Percentiles rank a stretch among this genome's conserved stretches.
Conservation (phyloP, 2,888 invertebrate genomes). For the Nomada goodeniana region DNA sequence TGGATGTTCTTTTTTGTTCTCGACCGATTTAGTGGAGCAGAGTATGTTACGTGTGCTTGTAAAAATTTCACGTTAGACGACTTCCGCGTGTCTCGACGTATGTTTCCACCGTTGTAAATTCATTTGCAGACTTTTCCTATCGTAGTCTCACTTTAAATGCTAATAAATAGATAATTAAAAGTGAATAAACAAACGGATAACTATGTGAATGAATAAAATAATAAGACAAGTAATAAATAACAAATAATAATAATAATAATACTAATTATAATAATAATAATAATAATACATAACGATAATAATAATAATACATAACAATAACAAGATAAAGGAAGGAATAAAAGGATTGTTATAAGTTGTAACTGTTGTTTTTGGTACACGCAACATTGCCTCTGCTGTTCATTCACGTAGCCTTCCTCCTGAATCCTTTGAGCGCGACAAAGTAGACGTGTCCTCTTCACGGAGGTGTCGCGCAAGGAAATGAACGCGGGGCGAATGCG, state of each 20-base stretch:
- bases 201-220: slow-evolving; percentile 42
- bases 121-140: slow-evolving; percentile 57
- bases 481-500: too few species aligned
- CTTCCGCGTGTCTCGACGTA: slow-evolving; percentile 33
- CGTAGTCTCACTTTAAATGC: slow-evolving; percentile 58
- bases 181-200: slow-evolving; percentile 34
- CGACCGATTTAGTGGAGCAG: slow-evolving; percentile 17
- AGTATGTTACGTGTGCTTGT: slow-evolving; percentile 35
- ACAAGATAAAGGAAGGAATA: slow-evolving; percentile 39
- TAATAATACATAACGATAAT: slow-evolving; percentile 36
- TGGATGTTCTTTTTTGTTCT: slow-evolving; percentile 20
- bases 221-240: slow-evolving; percentile 48
- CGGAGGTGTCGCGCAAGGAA: not conserved
- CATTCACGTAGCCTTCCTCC: slow-evolving; percentile 61
- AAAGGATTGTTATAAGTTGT: slow-evolving; percentile 74
- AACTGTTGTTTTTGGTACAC: slow-evolving; percentile 73
- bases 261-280: slow-evolving; percentile 21
- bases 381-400: slow-evolving; percentile 53
- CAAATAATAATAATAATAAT: slow-evolving; percentile 52
- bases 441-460: not conserved
- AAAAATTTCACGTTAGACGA: slow-evolving; percentile 41
- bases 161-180: slow-evolving; percentile 47
- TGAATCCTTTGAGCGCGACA: slow-evolving; percentile 28
- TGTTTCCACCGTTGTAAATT: slow-evolving; percentile 34
- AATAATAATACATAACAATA: slow-evolving; percentile 43